Evolutionary conservation across 2,797 vertebrate species (phyloP), one percentile per base, ranked within the genome.

Genomic region (Cynopterus sphinx): DNA sequence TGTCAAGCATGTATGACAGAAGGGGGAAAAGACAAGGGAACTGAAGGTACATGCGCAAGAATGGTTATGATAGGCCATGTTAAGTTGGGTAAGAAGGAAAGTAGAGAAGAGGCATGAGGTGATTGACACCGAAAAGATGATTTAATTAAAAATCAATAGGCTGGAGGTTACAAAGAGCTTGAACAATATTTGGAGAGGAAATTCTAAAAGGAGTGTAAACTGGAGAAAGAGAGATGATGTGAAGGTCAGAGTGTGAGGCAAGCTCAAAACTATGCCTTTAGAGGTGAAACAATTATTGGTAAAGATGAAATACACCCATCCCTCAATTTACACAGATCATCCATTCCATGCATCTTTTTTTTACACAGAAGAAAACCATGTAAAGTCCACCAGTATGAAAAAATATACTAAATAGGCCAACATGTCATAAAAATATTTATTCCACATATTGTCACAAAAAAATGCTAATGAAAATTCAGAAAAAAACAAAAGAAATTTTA

Each of bases 221-320:
- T 85, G 22, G 16, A 84, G 46, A 95, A 43, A 83, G 6, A 79
- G 78, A 63, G 61, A 87, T 31, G 53, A 92, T 39, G 36, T 88
- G 43, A 91, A 68, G 33, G 51, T 83, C 33, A 68, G 68, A 77
- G 22, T 63, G 21, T 63, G 16, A 43, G 49, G 39, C 26, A 82
- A 91, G 68, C 51, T 74, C 59, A 91, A 91, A 95, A 91, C 68
- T 68, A 75, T 84, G 16, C 46, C 67, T 95, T 91, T 68, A 82
- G 46, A 75, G 13, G 28, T 12, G n/a, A 28, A 87, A 57, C 41
- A 67, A 82, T 43, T 67, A 63, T 39, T 68, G 49, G 28, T 82
- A 95, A 82, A 59, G 41, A 89, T 63, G 46, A 65, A 74, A 88
- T 61, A 46, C 31, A 49, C 15, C 49, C 49, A 16, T 49, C 49